phyloP scores from a whole-genome alignment of 2,888 invertebrate species.

The Heliconius sara region DNA sequence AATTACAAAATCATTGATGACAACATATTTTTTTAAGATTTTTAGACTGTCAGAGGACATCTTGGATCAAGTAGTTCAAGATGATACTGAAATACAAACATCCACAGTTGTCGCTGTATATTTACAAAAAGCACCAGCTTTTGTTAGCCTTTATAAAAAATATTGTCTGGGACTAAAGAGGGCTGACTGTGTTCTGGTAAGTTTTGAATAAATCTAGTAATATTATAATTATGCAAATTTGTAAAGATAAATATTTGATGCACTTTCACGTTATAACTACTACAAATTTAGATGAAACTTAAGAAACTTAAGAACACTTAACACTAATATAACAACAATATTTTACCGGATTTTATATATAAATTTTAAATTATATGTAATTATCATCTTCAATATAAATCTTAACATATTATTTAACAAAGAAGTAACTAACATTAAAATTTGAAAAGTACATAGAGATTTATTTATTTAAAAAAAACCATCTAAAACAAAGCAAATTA shows the following conservation, averaged over 20 bases:
- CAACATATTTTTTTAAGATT: constrained; percentile 75
- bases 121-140: constrained; percentile 88
- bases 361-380: too few species aligned
- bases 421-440: too few species aligned
- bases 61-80: constrained; percentile 88
- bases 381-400: too few species aligned
- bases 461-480: too few species aligned
- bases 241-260: neutral
- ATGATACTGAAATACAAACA: constrained; percentile 89
- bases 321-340: too few species aligned
- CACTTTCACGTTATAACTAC: too few species aligned
- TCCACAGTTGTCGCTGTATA: constrained; percentile 88
- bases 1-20: neutral
- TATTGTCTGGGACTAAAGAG: constrained; percentile 93
- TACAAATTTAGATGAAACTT: too few species aligned
- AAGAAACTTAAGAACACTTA: too few species aligned
- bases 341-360: too few species aligned
- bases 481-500: too few species aligned
- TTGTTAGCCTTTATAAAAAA: constrained; percentile 90
- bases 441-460: too few species aligned
- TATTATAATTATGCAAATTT: neutral
- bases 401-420: too few species aligned
- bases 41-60: constrained; percentile 92
- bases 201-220: constrained; percentile 38
- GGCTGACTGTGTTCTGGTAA: constrained; percentile 92